These are phyloP conservation scores for Sebastes minor DNA, from an alignment of 2,797 vertebrate species.

Conservation along the genomic window DNA sequence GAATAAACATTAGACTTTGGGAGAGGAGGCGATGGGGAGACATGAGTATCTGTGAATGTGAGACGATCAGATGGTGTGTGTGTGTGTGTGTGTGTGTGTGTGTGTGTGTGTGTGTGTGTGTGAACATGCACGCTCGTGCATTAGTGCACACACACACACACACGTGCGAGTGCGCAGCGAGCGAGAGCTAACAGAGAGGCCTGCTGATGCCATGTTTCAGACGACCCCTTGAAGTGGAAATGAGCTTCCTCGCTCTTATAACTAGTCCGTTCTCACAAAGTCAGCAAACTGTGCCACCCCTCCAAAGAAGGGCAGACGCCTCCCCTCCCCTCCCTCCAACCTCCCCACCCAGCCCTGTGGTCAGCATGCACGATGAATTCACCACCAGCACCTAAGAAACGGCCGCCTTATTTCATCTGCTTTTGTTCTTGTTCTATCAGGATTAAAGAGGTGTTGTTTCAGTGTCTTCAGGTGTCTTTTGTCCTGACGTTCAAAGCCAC, in stretches of 20 bases:
- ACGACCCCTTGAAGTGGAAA: conserved; percentile 83
- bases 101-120: background rate
- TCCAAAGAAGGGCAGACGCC: conserved; percentile 49
- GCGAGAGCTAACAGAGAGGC: conserved; percentile 62
- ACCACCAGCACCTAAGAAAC: conserved; percentile 27
- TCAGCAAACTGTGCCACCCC: conserved; percentile 75
- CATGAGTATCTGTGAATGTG: conserved; percentile 43
- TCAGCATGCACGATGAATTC: conserved; percentile 66
- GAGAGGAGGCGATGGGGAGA: conserved; percentile 53
- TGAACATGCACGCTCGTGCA: background rate
- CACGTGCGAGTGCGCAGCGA: conserved; percentile 2
- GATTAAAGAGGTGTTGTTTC: background rate
- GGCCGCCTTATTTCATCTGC: conserved; percentile 32
- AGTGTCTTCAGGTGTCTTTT: conserved; percentile 9
- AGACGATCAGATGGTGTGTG: conserved; percentile 34
- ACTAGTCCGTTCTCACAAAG: conserved; percentile 78
- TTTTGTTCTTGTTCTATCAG: conserved; percentile 17
- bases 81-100: background rate
- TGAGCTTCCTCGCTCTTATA: conserved; percentile 75
- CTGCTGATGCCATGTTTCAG: conserved; percentile 84
- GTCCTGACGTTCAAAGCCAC: background rate
- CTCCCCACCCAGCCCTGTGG: conserved; percentile 55
- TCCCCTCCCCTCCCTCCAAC: conserved; percentile 8
- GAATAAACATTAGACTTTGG: conserved; percentile 73
- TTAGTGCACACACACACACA: background rate